Percentiles rank a stretch among this genome's conserved stretches.
These are phyloP conservation scores for Aeoliscus strigatus DNA, from an alignment of 2,797 vertebrate species.

Conservation along the genomic window DNA sequence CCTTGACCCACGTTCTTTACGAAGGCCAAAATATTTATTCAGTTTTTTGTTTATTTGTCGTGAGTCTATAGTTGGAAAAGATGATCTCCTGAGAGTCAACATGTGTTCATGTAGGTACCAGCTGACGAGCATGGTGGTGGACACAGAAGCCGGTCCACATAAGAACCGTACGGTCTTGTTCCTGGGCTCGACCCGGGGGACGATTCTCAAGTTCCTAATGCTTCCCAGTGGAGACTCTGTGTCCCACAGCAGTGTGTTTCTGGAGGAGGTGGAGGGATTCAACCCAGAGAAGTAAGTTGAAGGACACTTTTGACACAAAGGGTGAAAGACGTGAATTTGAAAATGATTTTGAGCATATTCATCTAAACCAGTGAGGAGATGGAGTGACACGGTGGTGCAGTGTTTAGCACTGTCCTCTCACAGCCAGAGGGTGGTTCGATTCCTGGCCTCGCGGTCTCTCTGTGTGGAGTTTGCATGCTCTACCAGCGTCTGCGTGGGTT, in stretches of 20 bases:
- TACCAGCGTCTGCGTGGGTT: too few relatives aligned
- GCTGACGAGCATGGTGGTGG: constrained; percentile 88
- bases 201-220: constrained; percentile 91
- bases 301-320: constrained; percentile 11
- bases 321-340: too few relatives aligned
- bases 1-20: constrained; percentile 12
- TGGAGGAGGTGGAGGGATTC: constrained; percentile 95
- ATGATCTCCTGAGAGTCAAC: constrained; percentile 2
- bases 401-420: too few relatives aligned
- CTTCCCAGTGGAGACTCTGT: constrained; percentile 70
- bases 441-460: too few relatives aligned
- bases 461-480: too few relatives aligned
- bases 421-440: too few relatives aligned
- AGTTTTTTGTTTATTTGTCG: too few relatives aligned
- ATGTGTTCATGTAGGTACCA: constrained; percentile 79
- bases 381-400: too few relatives aligned
- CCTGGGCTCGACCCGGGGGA: constrained; percentile 89
- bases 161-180: constrained; percentile 90
- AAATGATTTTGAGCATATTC: too few relatives aligned
- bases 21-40: too few relatives aligned
- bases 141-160: constrained; percentile 85
- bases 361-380: too few relatives aligned
- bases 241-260: constrained; percentile 71
- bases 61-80: too few relatives aligned
- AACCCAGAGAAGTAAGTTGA: constrained; percentile 82